Evolutionary conservation across 2,797 vertebrate species (phyloP).

Genomic region (Diplodus puntazzo): DNA sequence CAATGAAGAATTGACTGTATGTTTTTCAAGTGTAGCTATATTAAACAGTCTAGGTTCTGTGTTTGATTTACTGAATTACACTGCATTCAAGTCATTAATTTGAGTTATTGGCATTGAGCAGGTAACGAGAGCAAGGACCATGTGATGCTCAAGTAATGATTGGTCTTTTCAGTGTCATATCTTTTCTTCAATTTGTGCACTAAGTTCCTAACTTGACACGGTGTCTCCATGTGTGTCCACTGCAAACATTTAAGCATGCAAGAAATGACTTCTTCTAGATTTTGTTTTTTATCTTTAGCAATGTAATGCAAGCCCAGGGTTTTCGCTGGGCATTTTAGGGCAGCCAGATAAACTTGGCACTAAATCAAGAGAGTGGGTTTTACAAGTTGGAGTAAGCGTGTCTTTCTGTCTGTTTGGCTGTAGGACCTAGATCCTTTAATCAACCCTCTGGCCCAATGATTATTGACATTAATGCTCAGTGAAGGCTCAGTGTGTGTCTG

Average conservation of each 20-base stretch:
- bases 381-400: slow-evolving; percentile 55
- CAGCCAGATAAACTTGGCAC: slow-evolving; percentile 47
- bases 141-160: neutral
- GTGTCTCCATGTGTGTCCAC: neutral
- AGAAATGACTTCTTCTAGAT: neutral
- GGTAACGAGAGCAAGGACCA: neutral
- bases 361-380: slow-evolving; percentile 50
- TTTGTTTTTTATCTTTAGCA: neutral
- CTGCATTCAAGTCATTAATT: neutral
- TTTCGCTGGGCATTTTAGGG: slow-evolving; percentile 3
- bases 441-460: slow-evolving; percentile 55
- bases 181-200: neutral
- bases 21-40: neutral
- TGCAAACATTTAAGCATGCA: neutral
- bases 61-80: neutral
- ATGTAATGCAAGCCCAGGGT: neutral
- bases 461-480: slow-evolving; percentile 65
- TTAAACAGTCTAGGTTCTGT: neutral
- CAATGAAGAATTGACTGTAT: neutral
- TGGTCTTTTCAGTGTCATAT: neutral
- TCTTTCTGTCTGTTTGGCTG: slow-evolving; percentile 47
- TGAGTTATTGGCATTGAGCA: neutral
- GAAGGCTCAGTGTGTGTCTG: slow-evolving; percentile 35
- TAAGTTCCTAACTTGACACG: neutral
- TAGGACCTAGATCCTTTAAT: slow-evolving; percentile 64